These are phyloP conservation scores for Gymnobelideus leadbeateri DNA, from an alignment of 2,113 vertebrate species.

Conservation along the genomic window DNA sequence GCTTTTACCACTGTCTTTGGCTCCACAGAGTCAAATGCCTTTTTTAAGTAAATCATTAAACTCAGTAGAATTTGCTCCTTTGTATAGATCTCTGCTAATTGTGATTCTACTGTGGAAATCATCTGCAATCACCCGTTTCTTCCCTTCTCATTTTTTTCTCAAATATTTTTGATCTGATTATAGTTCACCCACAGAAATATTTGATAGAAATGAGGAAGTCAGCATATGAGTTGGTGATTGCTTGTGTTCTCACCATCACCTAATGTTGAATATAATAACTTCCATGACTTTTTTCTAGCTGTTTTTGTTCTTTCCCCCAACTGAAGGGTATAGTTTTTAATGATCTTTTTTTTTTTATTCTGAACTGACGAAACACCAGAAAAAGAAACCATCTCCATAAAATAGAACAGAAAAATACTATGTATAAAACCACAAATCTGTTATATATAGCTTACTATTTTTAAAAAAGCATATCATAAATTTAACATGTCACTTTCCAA, in stretches of 20 bases:
- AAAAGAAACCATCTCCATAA: background rate
- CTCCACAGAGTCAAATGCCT: background rate
- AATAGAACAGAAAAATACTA: background rate
- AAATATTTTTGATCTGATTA: background rate
- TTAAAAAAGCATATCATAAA: background rate
- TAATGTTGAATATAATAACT: background rate
- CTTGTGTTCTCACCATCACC: background rate
- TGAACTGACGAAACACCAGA: background rate
- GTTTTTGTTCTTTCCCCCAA: background rate
- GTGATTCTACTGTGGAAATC: background rate
- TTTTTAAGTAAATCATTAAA: background rate
- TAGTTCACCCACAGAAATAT: background rate
- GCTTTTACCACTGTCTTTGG: background rate
- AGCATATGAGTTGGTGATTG: background rate
- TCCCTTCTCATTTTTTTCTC: background rate
- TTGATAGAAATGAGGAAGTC: background rate
- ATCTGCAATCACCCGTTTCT: background rate
- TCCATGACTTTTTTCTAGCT: background rate
- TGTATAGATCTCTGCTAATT: background rate
- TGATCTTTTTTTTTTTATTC: background rate
- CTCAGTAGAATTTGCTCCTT: background rate
- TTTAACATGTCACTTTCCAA: background rate
- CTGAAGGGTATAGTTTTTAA: background rate
- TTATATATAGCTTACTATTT: background rate
- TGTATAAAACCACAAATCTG: background rate